A percentile compares a stretch with the other conserved stretches of the same genome.
Conservation (phyloP, 35 echinoderm and acorn worm species). For the Lytechinus variegatus region DNA sequence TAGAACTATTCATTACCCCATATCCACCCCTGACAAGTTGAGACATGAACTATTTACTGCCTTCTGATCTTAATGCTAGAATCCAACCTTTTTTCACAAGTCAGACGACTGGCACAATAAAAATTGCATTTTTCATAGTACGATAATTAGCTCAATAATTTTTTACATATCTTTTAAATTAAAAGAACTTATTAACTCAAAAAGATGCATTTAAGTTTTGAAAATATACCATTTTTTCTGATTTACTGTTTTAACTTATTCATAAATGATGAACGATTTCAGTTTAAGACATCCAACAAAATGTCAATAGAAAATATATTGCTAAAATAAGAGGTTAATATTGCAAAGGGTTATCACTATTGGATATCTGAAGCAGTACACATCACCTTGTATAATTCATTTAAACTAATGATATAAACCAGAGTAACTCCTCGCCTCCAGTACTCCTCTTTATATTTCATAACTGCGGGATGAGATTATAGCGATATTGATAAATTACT, state of each 20-base stretch:
- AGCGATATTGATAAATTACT: constrained; percentile 28
- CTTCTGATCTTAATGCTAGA: neutral
- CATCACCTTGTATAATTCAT: neutral
- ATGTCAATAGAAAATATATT: neutral
- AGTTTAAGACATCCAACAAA: neutral
- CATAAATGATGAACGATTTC: too few relatives aligned
- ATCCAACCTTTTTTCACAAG: neutral
- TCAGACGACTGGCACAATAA: neutral
- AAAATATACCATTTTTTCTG: too few relatives aligned
- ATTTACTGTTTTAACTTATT: too few relatives aligned
- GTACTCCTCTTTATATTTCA: neutral
- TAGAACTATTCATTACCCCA: too few relatives aligned
- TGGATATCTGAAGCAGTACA: neutral
- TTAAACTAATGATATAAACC: neutral
- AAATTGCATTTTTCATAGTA: neutral
- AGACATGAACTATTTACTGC: neutral
- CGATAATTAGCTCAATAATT: neutral
- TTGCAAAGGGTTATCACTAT: neutral
- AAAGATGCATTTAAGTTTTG: neutral
- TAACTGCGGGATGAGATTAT: neutral
- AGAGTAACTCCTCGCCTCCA: neutral
- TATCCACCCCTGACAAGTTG: neutral
- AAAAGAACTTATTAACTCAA: neutral
- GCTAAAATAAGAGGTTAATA: neutral
- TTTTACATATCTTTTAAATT: too few relatives aligned